Evolutionary conservation across 2,888 invertebrate genomes (phyloP).

Genomic region (Phortica okadai): DNA sequence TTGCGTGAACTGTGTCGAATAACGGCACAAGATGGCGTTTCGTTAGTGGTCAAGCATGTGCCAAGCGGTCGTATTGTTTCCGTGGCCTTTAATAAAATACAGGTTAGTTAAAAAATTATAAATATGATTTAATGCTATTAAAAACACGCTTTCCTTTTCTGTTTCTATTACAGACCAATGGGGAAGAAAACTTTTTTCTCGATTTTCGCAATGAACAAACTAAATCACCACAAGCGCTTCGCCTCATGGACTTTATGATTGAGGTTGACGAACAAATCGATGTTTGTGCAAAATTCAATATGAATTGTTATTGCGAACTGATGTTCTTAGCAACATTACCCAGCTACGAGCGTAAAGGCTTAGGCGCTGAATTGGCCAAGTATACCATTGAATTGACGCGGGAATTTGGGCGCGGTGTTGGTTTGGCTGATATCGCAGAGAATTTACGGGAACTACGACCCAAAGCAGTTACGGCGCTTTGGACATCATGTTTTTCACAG

Average conservation of each 20-base stretch:
- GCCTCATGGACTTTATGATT: slow-evolving; percentile 82
- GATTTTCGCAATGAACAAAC: slow-evolving; percentile 76
- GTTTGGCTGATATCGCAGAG: slow-evolving; percentile 72
- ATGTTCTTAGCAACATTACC: slow-evolving; percentile 82
- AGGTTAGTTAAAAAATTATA: slow-evolving; percentile 76
- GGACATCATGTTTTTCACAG: slow-evolving; percentile 80
- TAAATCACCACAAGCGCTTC: slow-evolving; percentile 79
- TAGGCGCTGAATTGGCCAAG: slow-evolving; percentile 78
- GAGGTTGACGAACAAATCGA: slow-evolving; percentile 80
- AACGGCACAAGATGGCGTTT: slow-evolving; percentile 81
- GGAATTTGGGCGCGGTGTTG: slow-evolving; percentile 76
- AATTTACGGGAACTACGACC: slow-evolving; percentile 62
- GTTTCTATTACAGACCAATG: slow-evolving; percentile 28
- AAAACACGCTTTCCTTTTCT: neutral
- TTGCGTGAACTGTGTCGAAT: slow-evolving; percentile 80
- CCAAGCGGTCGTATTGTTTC: slow-evolving; percentile 79
- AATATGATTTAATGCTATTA: neutral
- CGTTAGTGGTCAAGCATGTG: slow-evolving; percentile 80
- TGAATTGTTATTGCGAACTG: slow-evolving; percentile 81
- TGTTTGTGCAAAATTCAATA: slow-evolving; percentile 80
- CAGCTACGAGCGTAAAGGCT: slow-evolving; percentile 77
- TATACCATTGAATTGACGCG: slow-evolving; percentile 79
- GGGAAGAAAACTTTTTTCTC: slow-evolving; percentile 68
- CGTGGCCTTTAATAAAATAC: slow-evolving; percentile 83
- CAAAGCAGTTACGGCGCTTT: slow-evolving; percentile 79